Evolutionary conservation across 2,113 vertebrate genomes (phyloP).

Genomic region (Morone chrysops): DNA sequence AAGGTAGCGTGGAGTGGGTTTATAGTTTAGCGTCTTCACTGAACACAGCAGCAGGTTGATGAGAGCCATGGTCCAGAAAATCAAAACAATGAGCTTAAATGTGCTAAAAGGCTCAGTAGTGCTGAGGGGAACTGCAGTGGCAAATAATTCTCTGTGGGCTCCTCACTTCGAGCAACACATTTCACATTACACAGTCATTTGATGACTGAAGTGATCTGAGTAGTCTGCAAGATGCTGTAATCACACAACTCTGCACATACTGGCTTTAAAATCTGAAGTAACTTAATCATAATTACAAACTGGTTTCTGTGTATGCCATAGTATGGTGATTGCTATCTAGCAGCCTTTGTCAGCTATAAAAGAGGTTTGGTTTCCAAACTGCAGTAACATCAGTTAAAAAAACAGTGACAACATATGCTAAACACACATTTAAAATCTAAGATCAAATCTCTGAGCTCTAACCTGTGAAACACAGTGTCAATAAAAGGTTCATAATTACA

Average conservation of each 20-base stretch:
- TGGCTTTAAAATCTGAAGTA: not conserved
- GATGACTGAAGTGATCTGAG: no score
- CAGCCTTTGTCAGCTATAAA: no score
- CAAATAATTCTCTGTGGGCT: no score
- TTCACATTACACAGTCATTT: no score
- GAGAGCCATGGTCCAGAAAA: not conserved
- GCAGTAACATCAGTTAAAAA: not conserved
- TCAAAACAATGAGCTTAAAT: not conserved
- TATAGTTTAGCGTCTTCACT: not conserved
- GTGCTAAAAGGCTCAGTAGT: not conserved
- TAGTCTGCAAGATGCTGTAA: not conserved
- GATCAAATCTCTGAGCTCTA: not conserved
- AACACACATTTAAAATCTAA: not conserved
- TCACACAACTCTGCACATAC: not conserved
- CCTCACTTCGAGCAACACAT: no score
- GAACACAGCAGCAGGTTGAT: not conserved
- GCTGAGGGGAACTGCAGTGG: no score
- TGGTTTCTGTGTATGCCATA: not conserved
- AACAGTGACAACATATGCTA: not conserved
- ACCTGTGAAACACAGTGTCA: not conserved
- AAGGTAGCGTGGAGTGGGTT: not conserved
- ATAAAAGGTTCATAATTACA: conserved; percentile 3
- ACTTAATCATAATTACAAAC: not conserved
- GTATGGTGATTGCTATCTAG: not conserved
- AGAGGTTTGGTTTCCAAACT: not conserved